Conservation (phyloP, 2,113 vertebrate species). For the Cnemophilus loriae region DNA sequence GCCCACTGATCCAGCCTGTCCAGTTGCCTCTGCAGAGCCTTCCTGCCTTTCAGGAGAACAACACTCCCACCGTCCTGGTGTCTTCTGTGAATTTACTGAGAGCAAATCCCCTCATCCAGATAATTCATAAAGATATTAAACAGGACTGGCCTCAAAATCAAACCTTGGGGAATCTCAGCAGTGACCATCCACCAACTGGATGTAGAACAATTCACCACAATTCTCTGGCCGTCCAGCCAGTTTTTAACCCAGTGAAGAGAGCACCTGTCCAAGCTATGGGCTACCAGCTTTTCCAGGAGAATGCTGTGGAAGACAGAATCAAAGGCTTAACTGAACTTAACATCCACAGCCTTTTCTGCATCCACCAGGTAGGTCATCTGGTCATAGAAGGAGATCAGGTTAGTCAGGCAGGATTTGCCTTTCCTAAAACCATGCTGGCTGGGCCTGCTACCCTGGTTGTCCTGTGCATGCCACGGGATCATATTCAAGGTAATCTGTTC, state of each 20-base stretch:
- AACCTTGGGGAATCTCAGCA: neutral
- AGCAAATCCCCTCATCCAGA: fast-evolving
- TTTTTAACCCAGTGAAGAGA: neutral
- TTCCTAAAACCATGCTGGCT: neutral
- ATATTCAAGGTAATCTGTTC: neutral
- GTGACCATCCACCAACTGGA: neutral
- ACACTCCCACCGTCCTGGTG: neutral
- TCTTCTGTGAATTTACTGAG: neutral
- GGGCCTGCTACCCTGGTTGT: neutral
- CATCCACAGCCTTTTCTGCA: neutral
- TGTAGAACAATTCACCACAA: neutral
- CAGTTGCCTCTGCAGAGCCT: neutral
- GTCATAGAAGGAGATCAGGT: neutral
- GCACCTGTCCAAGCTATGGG: fast-evolving
- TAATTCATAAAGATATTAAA: neutral
- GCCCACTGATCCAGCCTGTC: neutral
- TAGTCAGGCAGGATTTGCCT: neutral
- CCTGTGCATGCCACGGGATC: fast-evolving
- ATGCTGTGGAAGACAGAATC: neutral
- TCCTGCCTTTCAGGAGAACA: neutral
- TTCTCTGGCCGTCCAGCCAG: neutral
- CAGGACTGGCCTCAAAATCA: neutral
- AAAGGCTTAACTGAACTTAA: neutral
- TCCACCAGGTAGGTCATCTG: neutral
- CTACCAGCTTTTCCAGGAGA: neutral